These are phyloP conservation scores for Balaenoptera acutorostrata DNA, from an alignment of 2,113 vertebrate species.

Conservation along the genomic window DNA sequence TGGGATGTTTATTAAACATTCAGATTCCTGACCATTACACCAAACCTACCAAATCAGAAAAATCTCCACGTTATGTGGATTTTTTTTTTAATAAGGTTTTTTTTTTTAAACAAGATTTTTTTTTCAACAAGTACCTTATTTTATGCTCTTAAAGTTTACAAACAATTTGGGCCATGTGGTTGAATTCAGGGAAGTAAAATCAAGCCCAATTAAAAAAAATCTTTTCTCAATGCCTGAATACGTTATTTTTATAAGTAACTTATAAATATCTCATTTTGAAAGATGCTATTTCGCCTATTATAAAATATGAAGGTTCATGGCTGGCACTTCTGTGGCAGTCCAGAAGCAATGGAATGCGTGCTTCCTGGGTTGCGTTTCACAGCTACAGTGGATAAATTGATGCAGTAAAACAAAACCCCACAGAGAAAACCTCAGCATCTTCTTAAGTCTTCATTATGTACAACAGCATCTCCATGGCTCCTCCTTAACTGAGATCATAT, in stretches of 20 bases:
- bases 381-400: background rate
- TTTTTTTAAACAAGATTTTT: background rate
- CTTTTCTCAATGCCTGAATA: background rate
- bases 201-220: background rate
- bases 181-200: background rate
- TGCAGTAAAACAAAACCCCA: background rate
- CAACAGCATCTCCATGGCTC: background rate
- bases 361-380: background rate
- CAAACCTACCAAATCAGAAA: background rate
- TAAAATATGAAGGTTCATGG: background rate
- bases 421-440: background rate
- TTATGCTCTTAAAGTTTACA: background rate
- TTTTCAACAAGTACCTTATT: background rate
- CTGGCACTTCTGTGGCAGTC: background rate
- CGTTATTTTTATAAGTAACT: background rate
- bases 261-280: background rate
- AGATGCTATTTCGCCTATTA: background rate
- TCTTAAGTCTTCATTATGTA: background rate
- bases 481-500: background rate
- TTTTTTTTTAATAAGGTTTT: background rate
- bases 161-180: background rate
- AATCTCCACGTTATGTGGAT: background rate
- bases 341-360: background rate
- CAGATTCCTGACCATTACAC: background rate
- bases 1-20: background rate